phyloP scores from a whole-genome alignment of 2,797 vertebrate genomes.

The Cynodonichthys magdalenae region DNA sequence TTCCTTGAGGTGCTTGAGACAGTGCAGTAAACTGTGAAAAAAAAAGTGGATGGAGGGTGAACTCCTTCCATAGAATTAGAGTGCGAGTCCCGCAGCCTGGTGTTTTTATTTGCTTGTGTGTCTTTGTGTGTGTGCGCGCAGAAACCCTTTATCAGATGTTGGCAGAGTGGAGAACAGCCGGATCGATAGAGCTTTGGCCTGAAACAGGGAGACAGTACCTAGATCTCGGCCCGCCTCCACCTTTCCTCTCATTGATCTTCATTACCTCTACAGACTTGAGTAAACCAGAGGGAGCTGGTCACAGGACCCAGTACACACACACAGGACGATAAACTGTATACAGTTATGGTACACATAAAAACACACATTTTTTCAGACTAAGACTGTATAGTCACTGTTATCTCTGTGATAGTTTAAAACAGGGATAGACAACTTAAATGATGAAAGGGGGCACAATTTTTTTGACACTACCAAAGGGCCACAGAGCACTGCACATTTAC shows the following conservation, averaged over 20 bases:
- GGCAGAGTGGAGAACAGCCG: slow-evolving; percentile 71
- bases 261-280: slow-evolving; percentile 75
- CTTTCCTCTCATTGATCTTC: slow-evolving; percentile 84
- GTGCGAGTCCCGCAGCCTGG: slow-evolving; percentile 44
- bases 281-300: slow-evolving; percentile 50
- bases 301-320: slow-evolving; percentile 53
- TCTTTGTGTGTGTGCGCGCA: slow-evolving; percentile 34
- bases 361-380: neutral
- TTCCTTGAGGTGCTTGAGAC: slow-evolving; percentile 69
- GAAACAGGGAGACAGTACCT: slow-evolving; percentile 81
- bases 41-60: slow-evolving; percentile 62
- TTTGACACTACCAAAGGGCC: too few species aligned
- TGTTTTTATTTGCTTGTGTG: slow-evolving; percentile 56
- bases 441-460: too few species aligned
- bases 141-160: slow-evolving; percentile 79
- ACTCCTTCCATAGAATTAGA: slow-evolving; percentile 57
- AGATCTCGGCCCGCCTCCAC: slow-evolving; percentile 76
- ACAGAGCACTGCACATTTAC: too few species aligned
- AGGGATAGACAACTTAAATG: too few species aligned
- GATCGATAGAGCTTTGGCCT: slow-evolving; percentile 83
- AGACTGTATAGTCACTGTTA: slow-evolving; percentile 15
- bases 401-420: slow-evolving; percentile 15
- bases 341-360: slow-evolving; percentile 3
- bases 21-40: slow-evolving; percentile 66
- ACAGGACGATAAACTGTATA: slow-evolving; percentile 32